Evolutionary conservation across 1,140 invertebrate species (phyloP).

Genomic region (Phocides pigmalion): DNA sequence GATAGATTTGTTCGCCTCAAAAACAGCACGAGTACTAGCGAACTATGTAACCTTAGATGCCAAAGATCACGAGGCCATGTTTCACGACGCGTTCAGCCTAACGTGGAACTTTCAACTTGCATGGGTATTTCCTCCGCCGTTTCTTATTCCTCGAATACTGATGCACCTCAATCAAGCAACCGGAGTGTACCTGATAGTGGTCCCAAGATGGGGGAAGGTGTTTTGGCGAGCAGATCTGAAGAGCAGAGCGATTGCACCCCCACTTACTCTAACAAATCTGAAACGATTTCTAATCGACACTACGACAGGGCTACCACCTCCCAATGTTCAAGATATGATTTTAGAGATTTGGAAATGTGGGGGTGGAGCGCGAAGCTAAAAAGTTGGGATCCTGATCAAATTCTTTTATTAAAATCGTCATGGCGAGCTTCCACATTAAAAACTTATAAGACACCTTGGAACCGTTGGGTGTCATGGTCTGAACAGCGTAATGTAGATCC

Average conservation of each 20-base stretch:
- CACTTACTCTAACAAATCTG: conserved; percentile 46
- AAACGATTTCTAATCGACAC: conserved; percentile 43
- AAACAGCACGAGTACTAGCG: conserved; percentile 45
- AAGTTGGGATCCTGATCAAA: conserved; percentile 38
- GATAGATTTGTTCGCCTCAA: conserved; percentile 60
- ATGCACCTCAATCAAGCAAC: conserved; percentile 52
- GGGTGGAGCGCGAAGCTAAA: conserved; percentile 40
- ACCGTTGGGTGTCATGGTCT: conserved; percentile 28
- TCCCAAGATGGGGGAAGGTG: conserved; percentile 56
- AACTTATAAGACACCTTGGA: conserved; percentile 36
- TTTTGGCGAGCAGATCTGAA: conserved; percentile 63
- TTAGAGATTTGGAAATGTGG: conserved; percentile 59
- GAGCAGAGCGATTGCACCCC: conserved; percentile 41
- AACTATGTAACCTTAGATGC: conserved; percentile 42
- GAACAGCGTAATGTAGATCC: conserved; percentile 5
- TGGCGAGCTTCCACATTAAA: conserved; percentile 36
- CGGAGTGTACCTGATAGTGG: conserved; percentile 52
- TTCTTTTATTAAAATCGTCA: conserved; percentile 13
- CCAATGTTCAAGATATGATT: conserved; percentile 37
- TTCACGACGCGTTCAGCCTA: conserved; percentile 58
- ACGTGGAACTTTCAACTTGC: conserved; percentile 56
- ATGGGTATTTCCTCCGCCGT: conserved; percentile 66
- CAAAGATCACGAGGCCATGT: conserved; percentile 45
- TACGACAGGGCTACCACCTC: conserved; percentile 46
- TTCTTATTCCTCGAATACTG: conserved; percentile 56